These are phyloP conservation scores for Drosophila trichaetosa DNA, from an alignment of 2,888 invertebrate species.

Conservation along the genomic window DNA sequence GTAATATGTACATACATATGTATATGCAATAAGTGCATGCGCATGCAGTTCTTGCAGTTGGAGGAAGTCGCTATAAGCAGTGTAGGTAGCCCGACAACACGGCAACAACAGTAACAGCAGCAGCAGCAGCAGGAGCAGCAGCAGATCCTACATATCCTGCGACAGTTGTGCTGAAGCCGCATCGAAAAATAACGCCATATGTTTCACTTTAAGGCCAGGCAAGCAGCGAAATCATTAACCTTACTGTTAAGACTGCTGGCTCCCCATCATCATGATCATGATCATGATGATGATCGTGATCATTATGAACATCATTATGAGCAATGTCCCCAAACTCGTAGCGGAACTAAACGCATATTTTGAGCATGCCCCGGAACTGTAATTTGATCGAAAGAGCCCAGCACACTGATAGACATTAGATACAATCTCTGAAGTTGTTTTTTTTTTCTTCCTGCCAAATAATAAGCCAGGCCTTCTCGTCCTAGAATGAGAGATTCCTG, in stretches of 20 bases:
- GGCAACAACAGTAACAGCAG: background rate
- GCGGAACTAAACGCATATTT: constrained; percentile 76
- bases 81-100: constrained; percentile 47
- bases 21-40: constrained; percentile 40
- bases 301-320: constrained; percentile 10
- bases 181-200: constrained; percentile 63
- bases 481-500: constrained; percentile 71
- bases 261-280: constrained; percentile 21
- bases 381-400: constrained; percentile 77
- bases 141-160: constrained; percentile 75
- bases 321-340: constrained; percentile 32
- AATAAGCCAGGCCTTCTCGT: constrained; percentile 53
- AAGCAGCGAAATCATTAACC: constrained; percentile 62
- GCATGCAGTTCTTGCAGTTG: constrained; percentile 37
- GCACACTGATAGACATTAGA: constrained; percentile 66
- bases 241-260: constrained; percentile 51
- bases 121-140: constrained; percentile 15
- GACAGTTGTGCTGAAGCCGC: constrained; percentile 77
- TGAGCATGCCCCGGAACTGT: constrained; percentile 80
- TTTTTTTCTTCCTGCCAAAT: constrained; percentile 69
- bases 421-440: constrained; percentile 58
- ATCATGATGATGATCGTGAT: constrained; percentile 19
- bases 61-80: constrained; percentile 44
- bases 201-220: constrained; percentile 58
- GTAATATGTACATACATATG: constrained; percentile 1